These are phyloP conservation scores for Agrochola circellaris DNA, from an alignment of 2,888 invertebrate species.

Conservation along the genomic window DNA sequence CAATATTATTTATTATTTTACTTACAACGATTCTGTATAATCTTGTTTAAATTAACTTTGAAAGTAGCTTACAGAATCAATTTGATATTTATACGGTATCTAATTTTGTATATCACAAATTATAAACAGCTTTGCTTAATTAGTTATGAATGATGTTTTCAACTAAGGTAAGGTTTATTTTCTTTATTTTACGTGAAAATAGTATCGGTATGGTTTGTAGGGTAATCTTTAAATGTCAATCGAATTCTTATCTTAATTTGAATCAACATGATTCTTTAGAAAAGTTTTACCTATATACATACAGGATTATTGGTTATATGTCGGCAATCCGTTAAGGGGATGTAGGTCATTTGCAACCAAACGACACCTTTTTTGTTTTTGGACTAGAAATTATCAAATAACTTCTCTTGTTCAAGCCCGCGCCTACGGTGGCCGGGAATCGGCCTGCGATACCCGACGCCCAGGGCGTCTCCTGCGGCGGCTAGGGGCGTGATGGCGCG, in stretches of 20 bases:
- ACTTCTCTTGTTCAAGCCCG: no score
- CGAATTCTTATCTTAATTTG: not conserved
- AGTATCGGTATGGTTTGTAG: not conserved
- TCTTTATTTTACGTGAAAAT: not conserved
- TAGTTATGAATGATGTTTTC: not conserved
- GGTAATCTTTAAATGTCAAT: not conserved
- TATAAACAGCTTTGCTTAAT: not conserved
- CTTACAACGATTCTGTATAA: constrained; percentile 47
- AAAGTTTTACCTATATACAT: no score
- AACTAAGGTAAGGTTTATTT: not conserved
- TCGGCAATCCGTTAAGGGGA: no score
- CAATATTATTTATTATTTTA: constrained; percentile 60
- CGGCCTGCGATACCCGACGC: no score
- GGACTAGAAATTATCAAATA: no score
- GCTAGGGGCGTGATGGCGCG: no score
- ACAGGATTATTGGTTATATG: no score
- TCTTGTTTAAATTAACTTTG: constrained; percentile 53
- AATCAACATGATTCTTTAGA: not conserved
- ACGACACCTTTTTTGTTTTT: no score
- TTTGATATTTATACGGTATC: constrained; percentile 28
- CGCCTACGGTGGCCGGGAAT: no score
- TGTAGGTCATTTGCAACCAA: no score
- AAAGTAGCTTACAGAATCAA: constrained; percentile 52
- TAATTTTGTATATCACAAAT: not conserved
- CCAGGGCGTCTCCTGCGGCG: no score